These are phyloP conservation scores for Miltochrista miniata DNA, from an alignment of 2,888 invertebrate genomes.

Conservation along the genomic window DNA sequence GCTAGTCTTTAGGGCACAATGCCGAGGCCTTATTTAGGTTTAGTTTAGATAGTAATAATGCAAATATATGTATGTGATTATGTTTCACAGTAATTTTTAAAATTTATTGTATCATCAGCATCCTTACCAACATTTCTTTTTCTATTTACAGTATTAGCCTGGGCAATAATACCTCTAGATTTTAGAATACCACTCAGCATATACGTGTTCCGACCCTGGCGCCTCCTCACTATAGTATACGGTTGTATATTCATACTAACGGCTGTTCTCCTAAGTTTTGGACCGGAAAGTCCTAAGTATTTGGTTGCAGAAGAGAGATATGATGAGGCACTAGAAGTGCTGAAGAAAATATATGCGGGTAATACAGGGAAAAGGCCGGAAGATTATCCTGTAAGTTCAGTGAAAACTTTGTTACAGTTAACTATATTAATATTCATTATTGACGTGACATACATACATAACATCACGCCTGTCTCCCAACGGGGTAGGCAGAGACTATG, in stretches of 20 bases:
- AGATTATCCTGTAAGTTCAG: slow-evolving; percentile 77
- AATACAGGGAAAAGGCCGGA: slow-evolving; percentile 64
- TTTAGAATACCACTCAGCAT: slow-evolving; percentile 70
- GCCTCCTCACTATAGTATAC: slow-evolving; percentile 86
- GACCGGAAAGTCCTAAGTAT: slow-evolving; percentile 92
- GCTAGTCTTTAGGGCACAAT: too few relatives aligned
- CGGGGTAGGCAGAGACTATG: too few relatives aligned
- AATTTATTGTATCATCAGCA: too few relatives aligned
- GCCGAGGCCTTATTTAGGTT: too few relatives aligned
- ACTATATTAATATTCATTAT: too few relatives aligned
- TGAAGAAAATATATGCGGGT: slow-evolving; percentile 83
- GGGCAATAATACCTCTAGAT: slow-evolving; percentile 85
- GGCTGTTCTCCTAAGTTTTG: slow-evolving; percentile 79
- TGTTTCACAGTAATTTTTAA: too few relatives aligned
- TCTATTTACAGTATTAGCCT: slow-evolving; percentile 83
- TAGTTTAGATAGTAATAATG: too few relatives aligned
- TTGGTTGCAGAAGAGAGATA: slow-evolving; percentile 85
- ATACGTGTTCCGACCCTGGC: slow-evolving; percentile 88
- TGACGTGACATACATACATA: too few relatives aligned
- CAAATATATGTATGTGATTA: too few relatives aligned
- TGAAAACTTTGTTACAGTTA: too few relatives aligned
- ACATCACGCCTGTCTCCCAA: too few relatives aligned
- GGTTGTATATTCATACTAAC: slow-evolving; percentile 83
- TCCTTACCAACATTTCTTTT: not conserved
- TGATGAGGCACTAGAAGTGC: slow-evolving; percentile 84